These are phyloP conservation scores for Bovichtus variegatus DNA, from an alignment of 2,797 vertebrate species.

Conservation along the genomic window DNA sequence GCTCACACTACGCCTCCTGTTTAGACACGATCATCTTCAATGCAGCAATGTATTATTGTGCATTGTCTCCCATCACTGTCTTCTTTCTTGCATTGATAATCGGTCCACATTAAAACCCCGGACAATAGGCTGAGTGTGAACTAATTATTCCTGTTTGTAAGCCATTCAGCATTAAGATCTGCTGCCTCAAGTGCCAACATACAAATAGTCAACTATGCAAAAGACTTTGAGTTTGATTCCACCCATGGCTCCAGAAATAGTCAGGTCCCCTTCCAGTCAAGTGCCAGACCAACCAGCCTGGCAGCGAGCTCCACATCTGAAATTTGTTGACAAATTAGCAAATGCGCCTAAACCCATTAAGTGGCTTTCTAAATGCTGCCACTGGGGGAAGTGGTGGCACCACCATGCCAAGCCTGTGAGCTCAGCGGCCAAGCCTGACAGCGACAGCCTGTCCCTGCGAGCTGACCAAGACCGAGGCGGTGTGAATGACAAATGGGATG, in stretches of 20 bases:
- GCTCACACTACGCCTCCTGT: not conserved
- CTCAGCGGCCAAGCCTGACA: slow-evolving; percentile 51
- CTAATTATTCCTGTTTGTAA: slow-evolving; percentile 7
- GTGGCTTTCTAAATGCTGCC: slow-evolving; percentile 62
- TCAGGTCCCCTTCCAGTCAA: slow-evolving; percentile 35
- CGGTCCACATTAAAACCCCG: not conserved
- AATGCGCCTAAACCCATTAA: slow-evolving; percentile 78
- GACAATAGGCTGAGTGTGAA: not conserved
- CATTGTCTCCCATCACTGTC: not conserved
- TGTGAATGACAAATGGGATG: slow-evolving; percentile 77
- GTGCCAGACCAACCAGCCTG: slow-evolving; percentile 47
- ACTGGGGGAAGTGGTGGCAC: slow-evolving; percentile 47
- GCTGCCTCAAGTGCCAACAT: slow-evolving; percentile 1
- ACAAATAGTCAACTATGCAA: slow-evolving; percentile 20
- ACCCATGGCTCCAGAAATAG: slow-evolving; percentile 33
- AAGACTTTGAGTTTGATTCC: slow-evolving; percentile 37
- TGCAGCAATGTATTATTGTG: not conserved
- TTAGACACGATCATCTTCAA: not conserved
- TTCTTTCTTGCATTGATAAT: not conserved
- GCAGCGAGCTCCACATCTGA: slow-evolving; percentile 44
- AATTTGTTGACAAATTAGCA: slow-evolving; percentile 79
- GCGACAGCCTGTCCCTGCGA: slow-evolving; percentile 22
- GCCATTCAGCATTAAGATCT: not conserved
- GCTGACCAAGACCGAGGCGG: slow-evolving; percentile 55
- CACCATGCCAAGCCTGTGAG: slow-evolving; percentile 60